Base-by-base conservation (phyloP, 1,140 invertebrate genomes). In the Nilaparvata lugens region DNA sequence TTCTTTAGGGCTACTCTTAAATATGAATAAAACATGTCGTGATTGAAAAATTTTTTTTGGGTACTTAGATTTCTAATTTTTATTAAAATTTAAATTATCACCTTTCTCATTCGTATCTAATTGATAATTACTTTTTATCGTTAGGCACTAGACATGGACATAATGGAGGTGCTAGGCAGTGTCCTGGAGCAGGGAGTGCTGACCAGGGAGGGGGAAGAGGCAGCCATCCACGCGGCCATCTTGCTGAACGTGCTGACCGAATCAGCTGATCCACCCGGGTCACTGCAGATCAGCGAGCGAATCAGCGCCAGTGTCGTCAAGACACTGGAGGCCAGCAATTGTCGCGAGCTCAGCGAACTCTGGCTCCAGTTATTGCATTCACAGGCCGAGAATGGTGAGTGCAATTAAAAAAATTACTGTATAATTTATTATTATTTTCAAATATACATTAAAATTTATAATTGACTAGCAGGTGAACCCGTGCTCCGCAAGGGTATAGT, bases 241-340 rank as follows among this genome's bases (percentile, higher is more conserved):
- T 80, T 86, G 65, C 70, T 93, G 28, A 86, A 84, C 70, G 81
- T 89, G 59, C 76, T 93, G 11, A 84, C 85, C 66, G 89, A 93
- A 66, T 73, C 74, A 43, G 78, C 79, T 74, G 23, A 4, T 52
- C 21, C 56, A 21, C 59, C 60, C 25, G 58, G 54, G 19, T 52
- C 60, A 24, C 48, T 61, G 21, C 48, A 60, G 6, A 38, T 83
- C 63, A 74, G 76, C 23, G 73, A 79, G 25, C 70, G 78, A 11
- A 66, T 86, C 0, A 83, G 83, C 61, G 74, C 75, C 43, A 68
- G 76, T 18, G 71, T 86, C 6, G 77, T 84, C 2, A 76, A 82
- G 57, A 78, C 86, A 24, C 71, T 87, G 61, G 79, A 78, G 61
- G 74, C 78, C 40, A 82, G 83, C 2, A 76, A 75, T 45, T 83